These are phyloP conservation scores for Chelonia mydas DNA, from an alignment of 2,797 vertebrate species.

Conservation along the genomic window DNA sequence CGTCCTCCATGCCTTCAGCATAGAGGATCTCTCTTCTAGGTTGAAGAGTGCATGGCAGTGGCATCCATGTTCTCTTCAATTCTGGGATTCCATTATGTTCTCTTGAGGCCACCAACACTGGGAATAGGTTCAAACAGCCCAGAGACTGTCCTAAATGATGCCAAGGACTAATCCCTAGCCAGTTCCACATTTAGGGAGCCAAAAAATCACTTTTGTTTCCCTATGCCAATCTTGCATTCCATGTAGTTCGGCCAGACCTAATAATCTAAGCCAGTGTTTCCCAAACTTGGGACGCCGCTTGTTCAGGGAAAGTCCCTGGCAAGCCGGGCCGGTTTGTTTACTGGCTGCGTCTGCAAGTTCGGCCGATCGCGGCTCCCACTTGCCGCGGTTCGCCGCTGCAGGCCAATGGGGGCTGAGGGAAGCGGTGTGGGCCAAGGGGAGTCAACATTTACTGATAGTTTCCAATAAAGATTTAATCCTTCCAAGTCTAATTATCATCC, in stretches of 20 bases:
- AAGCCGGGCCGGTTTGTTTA: too few species aligned
- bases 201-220: background rate
- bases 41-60: background rate
- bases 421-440: too few species aligned
- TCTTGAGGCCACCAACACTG: background rate
- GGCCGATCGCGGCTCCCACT: too few species aligned
- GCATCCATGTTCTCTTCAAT: background rate
- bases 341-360: too few species aligned
- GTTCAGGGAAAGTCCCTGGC: too few species aligned
- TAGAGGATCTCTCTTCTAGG: background rate
- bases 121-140: background rate
- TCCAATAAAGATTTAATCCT: background rate
- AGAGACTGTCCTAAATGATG: accelerated
- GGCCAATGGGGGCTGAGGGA: too few species aligned
- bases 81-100: background rate
- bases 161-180: background rate
- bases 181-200: background rate
- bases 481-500: background rate
- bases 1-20: background rate
- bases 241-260: background rate
- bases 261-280: background rate
- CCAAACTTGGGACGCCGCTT: too few species aligned
- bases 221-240: accelerated
- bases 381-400: too few species aligned
- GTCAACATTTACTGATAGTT: background rate